Base-by-base conservation (phyloP, 30 jellyfish, hydroid and myxozoan species). In the Sanderia malayensis region DNA sequence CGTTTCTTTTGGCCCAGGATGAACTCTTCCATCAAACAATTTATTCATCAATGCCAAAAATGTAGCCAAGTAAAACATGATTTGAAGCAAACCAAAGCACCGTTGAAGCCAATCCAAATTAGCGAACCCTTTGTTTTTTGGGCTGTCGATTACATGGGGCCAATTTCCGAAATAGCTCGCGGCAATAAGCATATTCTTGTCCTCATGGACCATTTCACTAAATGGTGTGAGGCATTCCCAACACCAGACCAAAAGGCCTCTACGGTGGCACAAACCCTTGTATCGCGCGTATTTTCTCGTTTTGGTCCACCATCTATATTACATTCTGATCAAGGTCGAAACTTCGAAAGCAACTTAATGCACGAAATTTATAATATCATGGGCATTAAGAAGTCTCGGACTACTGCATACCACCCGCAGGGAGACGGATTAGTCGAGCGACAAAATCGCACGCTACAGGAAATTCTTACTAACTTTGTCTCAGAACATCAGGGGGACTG, bases 131-230 rank as follows among this genome's bases (percentile, higher is more conserved):
- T 70, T 26, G 72, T 77, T n/a, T 47, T 57, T 27, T 33, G 81
- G 74, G 83, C 89, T 17, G 44, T 77, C 57, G 89, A 77, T 52
- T 73, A 66, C 58, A 62, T 52, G 49, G 89, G 82, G 10, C 89
- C 89, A 53, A 29, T 77, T 27, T 83, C 89, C 2, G 66, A 34
- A 33, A 31, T 83, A 9, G 74, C 47, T 44, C 63, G 76, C 26
- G 89, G 89, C 17, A 77, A 77, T 69, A 77, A 64, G 33, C 67
- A 77, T 33, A 29, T 77, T 18, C 34, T 65, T 4, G 89, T 77
- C 30, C 44, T 66, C 41, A 61, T 45, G 68, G 74, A 77, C 60
- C 76, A 77, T 65, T 77, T 63, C 82, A 62, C 89, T 34, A 59
- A 60, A 58, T 74, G 86, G 80, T 28, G 80, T 21, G 86, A 74